A percentile compares a stretch with the other conserved stretches of the same genome.
Conservation (phyloP, 1,140 invertebrate genomes). For the Heliothis subflexa region DNA sequence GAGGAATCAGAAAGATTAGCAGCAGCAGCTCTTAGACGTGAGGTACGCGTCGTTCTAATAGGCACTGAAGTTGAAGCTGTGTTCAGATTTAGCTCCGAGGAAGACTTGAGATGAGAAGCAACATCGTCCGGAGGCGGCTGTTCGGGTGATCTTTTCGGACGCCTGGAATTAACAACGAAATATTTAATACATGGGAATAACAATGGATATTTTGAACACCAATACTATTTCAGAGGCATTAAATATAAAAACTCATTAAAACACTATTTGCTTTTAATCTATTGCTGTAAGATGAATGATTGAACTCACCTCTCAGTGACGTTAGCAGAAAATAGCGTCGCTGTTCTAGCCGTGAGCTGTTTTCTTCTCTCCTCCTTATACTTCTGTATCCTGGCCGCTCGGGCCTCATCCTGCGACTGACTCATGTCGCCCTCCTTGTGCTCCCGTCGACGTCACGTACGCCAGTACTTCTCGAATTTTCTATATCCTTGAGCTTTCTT, state of each 20-base stretch:
- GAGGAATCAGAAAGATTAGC: conserved; percentile 70
- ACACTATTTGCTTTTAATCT: no score
- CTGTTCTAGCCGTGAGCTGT: conserved; percentile 86
- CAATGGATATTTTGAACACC: background rate
- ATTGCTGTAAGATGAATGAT: no score
- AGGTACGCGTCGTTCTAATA: conserved; percentile 90
- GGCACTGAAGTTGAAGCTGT: conserved; percentile 82
- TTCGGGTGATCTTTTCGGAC: conserved; percentile 66
- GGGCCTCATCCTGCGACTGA: conserved; percentile 78
- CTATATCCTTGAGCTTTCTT: conserved; percentile 59
- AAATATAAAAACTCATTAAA: background rate
- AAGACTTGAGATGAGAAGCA: conserved; percentile 75
- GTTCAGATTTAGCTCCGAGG: conserved; percentile 81
- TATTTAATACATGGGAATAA: background rate
- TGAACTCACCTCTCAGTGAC: conserved; percentile 76
- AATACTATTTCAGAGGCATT: background rate
- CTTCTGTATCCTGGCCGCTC: conserved; percentile 88
- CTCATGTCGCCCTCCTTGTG: conserved; percentile 69
- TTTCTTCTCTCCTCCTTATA: conserved; percentile 89
- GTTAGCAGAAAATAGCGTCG: conserved; percentile 78
- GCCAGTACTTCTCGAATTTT: conserved; percentile 60
- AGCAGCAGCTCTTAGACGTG: conserved; percentile 89
- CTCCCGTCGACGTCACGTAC: conserved; percentile 68
- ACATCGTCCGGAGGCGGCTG: conserved; percentile 70
- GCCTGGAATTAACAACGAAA: conserved; percentile 72